Conservation (phyloP, 2,888 invertebrate genomes). For the Drosophila setosimentum region DNA sequence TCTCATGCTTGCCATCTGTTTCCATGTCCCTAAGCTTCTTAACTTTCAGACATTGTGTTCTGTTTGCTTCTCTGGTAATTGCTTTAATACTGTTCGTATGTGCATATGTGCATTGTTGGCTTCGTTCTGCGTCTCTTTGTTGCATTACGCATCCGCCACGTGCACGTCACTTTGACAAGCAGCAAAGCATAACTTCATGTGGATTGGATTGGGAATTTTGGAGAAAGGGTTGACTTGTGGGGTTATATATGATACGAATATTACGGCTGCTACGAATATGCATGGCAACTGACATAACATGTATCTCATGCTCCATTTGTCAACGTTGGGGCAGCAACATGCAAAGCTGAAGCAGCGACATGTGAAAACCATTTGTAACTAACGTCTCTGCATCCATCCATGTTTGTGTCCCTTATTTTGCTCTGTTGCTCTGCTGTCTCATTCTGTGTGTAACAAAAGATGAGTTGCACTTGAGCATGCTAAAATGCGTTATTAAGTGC, state of each 20-base stretch:
- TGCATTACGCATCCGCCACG: conserved; percentile 57
- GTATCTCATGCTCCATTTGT: conserved; percentile 74
- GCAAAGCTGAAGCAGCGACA: conserved; percentile 24
- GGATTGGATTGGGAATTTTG: conserved; percentile 44
- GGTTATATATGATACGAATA: conserved; percentile 4
- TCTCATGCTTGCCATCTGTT: conserved; percentile 10
- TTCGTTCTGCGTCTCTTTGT: conserved; percentile 8
- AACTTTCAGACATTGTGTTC: conserved; percentile 6
- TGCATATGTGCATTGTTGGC: conserved; percentile 6
- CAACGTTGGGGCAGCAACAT: conserved; percentile 33
- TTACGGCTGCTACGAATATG: conserved; percentile 17
- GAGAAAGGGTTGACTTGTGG: neutral
- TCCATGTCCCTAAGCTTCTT: conserved; percentile 28
- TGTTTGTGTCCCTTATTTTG: conserved; percentile 5
- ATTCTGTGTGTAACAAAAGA: conserved; percentile 69
- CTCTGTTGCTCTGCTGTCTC: neutral
- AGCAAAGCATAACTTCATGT: conserved; percentile 33
- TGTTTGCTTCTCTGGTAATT: conserved; percentile 30
- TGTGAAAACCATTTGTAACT: conserved; percentile 49
- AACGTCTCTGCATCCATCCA: neutral
- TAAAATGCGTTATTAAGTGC: conserved; percentile 82
- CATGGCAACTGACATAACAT: conserved; percentile 53
- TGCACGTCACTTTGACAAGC: conserved; percentile 46
- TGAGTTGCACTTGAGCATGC: conserved; percentile 79
- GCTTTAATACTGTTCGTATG: conserved; percentile 26